Evolutionary conservation across 2,888 invertebrate species (phyloP).

Genomic region (Chironomus tentans): DNA sequence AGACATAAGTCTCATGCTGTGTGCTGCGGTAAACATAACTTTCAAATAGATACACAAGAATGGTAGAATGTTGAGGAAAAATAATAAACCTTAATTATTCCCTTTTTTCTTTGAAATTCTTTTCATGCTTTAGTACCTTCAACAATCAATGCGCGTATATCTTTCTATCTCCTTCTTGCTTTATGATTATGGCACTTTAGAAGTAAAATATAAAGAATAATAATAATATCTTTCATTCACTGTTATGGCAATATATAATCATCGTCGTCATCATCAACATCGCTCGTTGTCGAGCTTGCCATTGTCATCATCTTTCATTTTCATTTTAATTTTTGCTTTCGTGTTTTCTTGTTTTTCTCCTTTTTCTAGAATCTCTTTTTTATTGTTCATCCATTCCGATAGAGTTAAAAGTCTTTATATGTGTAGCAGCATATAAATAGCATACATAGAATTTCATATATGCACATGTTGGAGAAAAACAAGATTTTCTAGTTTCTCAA

Average conservation of each 20-base stretch:
- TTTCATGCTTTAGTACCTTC: background rate
- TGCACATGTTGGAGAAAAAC: background rate
- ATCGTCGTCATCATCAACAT: background rate
- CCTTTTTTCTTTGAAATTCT: background rate
- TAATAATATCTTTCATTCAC: too few species aligned
- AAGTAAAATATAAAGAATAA: background rate
- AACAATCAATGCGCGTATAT: background rate
- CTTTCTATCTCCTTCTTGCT: background rate
- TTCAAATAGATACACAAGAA: background rate
- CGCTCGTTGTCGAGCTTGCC: background rate
- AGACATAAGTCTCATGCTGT: background rate
- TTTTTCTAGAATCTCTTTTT: too few species aligned
- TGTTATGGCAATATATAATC: too few species aligned
- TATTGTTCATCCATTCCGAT: too few species aligned
- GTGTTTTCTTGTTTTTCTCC: too few species aligned
- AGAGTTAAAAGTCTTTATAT: too few species aligned
- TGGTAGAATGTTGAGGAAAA: background rate
- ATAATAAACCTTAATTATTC: slow-evolving; percentile 19
- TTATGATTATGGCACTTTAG: background rate
- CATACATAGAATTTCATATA: background rate
- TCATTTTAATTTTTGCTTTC: background rate
- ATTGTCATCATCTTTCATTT: background rate
- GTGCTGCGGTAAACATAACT: too few species aligned
- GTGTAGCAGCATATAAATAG: too few species aligned
- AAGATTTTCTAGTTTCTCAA: slow-evolving; percentile 14